Evolutionary conservation across 2,888 invertebrate genomes (phyloP).

Genomic region (Orthonychiurus folsomi): DNA sequence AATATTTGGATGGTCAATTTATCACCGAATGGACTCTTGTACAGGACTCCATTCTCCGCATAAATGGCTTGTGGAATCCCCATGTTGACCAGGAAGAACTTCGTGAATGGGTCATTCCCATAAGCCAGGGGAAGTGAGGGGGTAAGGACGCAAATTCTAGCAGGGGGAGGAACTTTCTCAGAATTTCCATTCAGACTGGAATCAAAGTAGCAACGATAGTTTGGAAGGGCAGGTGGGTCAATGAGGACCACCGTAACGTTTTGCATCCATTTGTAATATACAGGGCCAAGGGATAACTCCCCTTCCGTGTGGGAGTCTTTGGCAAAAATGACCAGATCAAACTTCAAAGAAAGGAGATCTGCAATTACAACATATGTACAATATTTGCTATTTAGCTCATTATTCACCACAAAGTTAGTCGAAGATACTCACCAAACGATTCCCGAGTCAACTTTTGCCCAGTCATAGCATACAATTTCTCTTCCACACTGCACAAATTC

Average conservation of each 20-base stretch:
- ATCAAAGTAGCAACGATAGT: constrained; percentile 15
- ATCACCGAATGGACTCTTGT: constrained; percentile 36
- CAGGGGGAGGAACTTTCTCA: neutral
- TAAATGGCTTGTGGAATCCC: constrained; percentile 35
- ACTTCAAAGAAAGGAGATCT: constrained; percentile 14
- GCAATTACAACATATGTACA: too few species aligned
- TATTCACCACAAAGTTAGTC: too few species aligned
- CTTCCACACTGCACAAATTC: constrained; percentile 26
- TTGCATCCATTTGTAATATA: neutral
- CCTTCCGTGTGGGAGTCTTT: constrained; percentile 25
- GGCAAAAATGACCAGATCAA: constrained; percentile 31
- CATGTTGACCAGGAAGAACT: constrained; percentile 36
- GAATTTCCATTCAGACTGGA: neutral
- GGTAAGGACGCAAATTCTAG: constrained; percentile 25
- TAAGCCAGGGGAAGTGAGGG: constrained; percentile 35
- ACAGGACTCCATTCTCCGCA: constrained; percentile 25
- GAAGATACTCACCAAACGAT: too few species aligned
- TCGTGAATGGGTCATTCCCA: constrained; percentile 22
- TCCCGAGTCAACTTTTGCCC: constrained; percentile 4
- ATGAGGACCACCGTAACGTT: constrained; percentile 24
- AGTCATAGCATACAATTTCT: constrained; percentile 12
- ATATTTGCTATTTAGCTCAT: too few species aligned
- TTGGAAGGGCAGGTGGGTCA: constrained; percentile 34
- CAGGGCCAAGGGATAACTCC: neutral
- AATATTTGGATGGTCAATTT: constrained; percentile 36